phyloP scores from a whole-genome alignment of 2,113 vertebrate species.

The Etheostoma cragini region DNA sequence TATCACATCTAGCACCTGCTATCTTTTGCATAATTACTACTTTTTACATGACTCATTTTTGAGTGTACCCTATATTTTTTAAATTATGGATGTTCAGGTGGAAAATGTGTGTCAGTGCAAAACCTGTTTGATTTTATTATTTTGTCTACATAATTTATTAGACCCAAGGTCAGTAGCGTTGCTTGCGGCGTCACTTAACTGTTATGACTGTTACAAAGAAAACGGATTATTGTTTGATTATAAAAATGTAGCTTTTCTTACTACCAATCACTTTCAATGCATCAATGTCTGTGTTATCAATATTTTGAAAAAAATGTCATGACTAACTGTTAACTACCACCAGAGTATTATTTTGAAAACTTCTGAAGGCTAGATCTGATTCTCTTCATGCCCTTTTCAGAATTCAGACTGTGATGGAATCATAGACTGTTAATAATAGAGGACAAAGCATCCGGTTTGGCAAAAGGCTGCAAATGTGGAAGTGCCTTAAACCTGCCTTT shows the following conservation, averaged over 20 bases:
- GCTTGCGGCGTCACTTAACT: not conserved
- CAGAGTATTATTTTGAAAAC: not conserved
- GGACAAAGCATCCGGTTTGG: too few species aligned
- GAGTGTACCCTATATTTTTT: not conserved
- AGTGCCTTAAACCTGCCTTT: too few species aligned
- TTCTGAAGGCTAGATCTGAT: not conserved
- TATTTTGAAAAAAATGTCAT: not conserved
- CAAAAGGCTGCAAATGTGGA: too few species aligned
- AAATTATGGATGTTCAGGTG: not conserved
- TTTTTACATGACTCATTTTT: not conserved
- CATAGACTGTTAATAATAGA: too few species aligned
- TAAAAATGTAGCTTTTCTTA: not conserved
- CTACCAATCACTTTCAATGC: not conserved
- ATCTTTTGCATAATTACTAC: not conserved
- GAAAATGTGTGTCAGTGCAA: not conserved
- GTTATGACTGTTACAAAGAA: not conserved
- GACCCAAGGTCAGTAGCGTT: not conserved
- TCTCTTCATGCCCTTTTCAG: not conserved
- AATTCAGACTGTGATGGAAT: not conserved
- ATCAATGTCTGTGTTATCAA: not conserved
- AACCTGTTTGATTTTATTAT: not conserved
- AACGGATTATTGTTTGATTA: not conserved
- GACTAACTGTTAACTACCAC: not conserved
- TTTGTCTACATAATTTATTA: not conserved
- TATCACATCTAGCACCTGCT: constrained; percentile 6